Conservation (phyloP, 2,113 vertebrate species). For the Actinemys pallida region DNA sequence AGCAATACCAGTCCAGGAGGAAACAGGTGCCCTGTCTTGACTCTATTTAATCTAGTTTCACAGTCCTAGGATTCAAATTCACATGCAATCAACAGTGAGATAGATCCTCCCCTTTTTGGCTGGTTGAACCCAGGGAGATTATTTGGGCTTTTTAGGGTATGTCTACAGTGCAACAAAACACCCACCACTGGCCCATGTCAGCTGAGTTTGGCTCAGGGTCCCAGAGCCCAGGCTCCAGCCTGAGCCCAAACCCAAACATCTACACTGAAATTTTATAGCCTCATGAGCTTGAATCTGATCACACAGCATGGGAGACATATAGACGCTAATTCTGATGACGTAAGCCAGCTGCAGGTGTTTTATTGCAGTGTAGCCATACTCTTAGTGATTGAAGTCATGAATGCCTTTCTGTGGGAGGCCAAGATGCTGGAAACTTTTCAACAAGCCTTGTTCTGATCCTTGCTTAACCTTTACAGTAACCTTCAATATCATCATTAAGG, state of each 20-base stretch:
- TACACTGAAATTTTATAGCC: not conserved
- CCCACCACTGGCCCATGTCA: not conserved
- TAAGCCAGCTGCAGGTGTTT: too few species aligned
- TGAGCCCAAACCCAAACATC: not conserved
- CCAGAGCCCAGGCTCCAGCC: too few species aligned
- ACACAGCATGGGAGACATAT: too few species aligned
- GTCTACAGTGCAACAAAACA: not conserved
- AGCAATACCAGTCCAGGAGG: not conserved
- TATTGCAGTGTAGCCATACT: too few species aligned
- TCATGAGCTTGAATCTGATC: not conserved
- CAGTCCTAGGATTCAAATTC: not conserved
- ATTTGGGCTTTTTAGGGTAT: not conserved
- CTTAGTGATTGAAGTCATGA: not conserved
- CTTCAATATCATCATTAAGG: not conserved
- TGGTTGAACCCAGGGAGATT: not conserved
- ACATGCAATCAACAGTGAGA: not conserved
- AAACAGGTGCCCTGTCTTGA: not conserved
- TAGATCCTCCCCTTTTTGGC: not conserved
- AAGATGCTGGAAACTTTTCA: not conserved
- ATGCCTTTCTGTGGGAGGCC: not conserved
- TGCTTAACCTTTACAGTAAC: not conserved
- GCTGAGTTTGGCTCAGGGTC: not conserved
- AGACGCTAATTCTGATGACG: too few species aligned
- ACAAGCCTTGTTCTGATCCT: not conserved
- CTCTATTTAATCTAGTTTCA: not conserved